These are phyloP conservation scores for Meandrusa payeni DNA, from an alignment of 2,888 invertebrate species.

Conservation along the genomic window DNA sequence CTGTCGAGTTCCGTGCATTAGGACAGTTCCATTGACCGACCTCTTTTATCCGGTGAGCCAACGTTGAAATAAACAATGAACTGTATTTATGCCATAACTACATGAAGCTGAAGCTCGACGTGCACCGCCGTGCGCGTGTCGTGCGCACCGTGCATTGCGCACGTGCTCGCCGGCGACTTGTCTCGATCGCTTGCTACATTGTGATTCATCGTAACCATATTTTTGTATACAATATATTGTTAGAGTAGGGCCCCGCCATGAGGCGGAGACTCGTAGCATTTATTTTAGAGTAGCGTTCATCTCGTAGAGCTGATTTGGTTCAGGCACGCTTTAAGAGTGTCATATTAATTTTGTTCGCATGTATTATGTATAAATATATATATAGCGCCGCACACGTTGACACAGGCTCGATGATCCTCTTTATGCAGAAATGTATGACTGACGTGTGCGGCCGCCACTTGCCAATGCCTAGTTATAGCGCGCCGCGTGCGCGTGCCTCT, in stretches of 20 bases:
- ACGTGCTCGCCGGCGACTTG: too few species aligned
- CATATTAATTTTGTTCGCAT: slow-evolving; percentile 47
- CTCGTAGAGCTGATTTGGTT: slow-evolving; percentile 31
- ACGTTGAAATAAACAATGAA: too few species aligned
- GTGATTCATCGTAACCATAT: slow-evolving; percentile 1
- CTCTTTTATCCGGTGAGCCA: too few species aligned
- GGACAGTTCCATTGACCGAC: too few species aligned
- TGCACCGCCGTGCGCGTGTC: too few species aligned
- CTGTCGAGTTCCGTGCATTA: too few species aligned
- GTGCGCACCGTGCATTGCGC: too few species aligned
- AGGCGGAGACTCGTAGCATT: slow-evolving; percentile 32
- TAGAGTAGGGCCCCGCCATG: neutral
- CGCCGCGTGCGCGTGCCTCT: slow-evolving; percentile 46
- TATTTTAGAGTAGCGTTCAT: slow-evolving; percentile 27
- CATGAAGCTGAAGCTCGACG: too few species aligned
- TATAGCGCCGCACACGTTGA: slow-evolving; percentile 1
- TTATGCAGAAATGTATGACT: too few species aligned
- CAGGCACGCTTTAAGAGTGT: slow-evolving; percentile 58
- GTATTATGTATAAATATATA: slow-evolving; percentile 2
- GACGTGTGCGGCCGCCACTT: slow-evolving; percentile 44
- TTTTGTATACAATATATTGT: neutral
- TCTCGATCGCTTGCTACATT: slow-evolving; percentile 6
- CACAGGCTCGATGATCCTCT: neutral
- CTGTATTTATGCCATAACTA: slow-evolving; percentile 3
- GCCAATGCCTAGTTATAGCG: slow-evolving; percentile 71